A percentile compares a stretch with the other conserved stretches of the same genome.
Evolutionary conservation across 2,113 vertebrate species (phyloP).

Genomic region (Mustelus asterias): DNA sequence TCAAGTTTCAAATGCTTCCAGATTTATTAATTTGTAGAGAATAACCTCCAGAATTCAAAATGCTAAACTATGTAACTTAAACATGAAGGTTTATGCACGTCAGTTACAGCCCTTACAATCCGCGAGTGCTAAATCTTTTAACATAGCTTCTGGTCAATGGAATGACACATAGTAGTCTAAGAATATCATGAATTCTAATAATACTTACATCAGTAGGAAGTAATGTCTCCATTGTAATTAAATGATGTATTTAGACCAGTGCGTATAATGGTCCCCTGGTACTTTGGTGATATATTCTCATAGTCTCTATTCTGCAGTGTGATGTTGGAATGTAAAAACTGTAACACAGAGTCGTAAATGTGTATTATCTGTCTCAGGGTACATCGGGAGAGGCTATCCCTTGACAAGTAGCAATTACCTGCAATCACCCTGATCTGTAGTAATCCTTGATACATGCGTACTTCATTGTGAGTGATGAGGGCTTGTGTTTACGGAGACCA

Average conservation of each 20-base stretch:
- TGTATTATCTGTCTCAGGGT: slow-evolving; percentile 48
- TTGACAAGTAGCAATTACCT: slow-evolving; percentile 77
- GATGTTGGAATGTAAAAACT: slow-evolving; percentile 22
- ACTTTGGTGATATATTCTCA: slow-evolving; percentile 93
- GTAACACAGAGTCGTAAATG: slow-evolving; percentile 30
- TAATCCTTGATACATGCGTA: slow-evolving; percentile 79
- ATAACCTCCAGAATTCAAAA: slow-evolving; percentile 80
- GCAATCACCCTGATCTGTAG: slow-evolving; percentile 79
- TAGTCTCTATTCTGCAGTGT: slow-evolving; percentile 80
- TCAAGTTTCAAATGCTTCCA: slow-evolving; percentile 67
- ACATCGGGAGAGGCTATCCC: slow-evolving; percentile 53
- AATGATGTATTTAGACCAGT: slow-evolving; percentile 91
- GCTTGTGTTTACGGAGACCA: slow-evolving; percentile 89
- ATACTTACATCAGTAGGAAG: slow-evolving; percentile 99
- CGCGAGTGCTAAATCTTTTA: slow-evolving; percentile 93
- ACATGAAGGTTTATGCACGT: slow-evolving; percentile 75
- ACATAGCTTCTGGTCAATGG: slow-evolving; percentile 91
- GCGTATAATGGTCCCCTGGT: slow-evolving; percentile 95
- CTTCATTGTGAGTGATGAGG: slow-evolving; percentile 92
- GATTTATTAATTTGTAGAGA: slow-evolving; percentile 63
- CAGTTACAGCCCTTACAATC: slow-evolving; percentile 78
- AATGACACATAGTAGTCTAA: slow-evolving; percentile 91
- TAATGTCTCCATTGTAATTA: slow-evolving; percentile 94
- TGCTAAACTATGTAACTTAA: slow-evolving; percentile 76
- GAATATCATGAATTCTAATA: slow-evolving; percentile 99